Evolutionary conservation across 2,113 vertebrate genomes (phyloP).

Genomic region (Rhinogobius similis): DNA sequence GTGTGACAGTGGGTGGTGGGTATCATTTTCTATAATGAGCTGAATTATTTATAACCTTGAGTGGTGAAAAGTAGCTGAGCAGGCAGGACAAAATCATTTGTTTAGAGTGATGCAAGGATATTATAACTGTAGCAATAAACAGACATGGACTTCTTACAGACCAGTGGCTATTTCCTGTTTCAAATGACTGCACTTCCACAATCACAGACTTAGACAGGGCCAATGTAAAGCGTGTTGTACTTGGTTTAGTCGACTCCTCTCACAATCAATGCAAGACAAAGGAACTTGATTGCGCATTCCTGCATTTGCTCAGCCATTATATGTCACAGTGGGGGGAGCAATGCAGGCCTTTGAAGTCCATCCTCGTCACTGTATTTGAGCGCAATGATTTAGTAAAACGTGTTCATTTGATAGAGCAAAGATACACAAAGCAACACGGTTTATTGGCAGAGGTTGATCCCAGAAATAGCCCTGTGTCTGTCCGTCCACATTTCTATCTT

Average conservation of each 20-base stretch:
- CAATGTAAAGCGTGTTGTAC: conserved; percentile 27
- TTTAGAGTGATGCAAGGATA: background rate
- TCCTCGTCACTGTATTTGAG: background rate
- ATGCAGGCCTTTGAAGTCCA: conserved; percentile 15
- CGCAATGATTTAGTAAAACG: background rate
- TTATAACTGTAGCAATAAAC: conserved; percentile 10
- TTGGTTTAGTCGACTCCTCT: background rate
- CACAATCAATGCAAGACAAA: conserved; percentile 19
- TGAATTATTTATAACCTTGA: conserved; percentile 13
- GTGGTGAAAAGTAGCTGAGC: conserved; percentile 8
- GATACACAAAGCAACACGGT: background rate
- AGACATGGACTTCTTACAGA: conserved; percentile 2
- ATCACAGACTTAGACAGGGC: conserved; percentile 31
- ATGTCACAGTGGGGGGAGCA: background rate
- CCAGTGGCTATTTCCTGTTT: conserved; percentile 29
- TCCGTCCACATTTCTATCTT: conserved; percentile 17
- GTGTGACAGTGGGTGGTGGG: background rate
- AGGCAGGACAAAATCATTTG: background rate
- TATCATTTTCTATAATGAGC: background rate
- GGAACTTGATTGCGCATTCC: conserved; percentile 29
- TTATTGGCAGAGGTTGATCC: conserved; percentile 1
- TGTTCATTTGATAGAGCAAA: background rate
- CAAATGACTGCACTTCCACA: conserved; percentile 24
- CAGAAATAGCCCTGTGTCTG: conserved; percentile 8
- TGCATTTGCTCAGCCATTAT: background rate